Evolutionary conservation across 2,113 vertebrate genomes (phyloP), one percentile per base, ranked within the genome.

Genomic region (Emydocephalus ijimae): DNA sequence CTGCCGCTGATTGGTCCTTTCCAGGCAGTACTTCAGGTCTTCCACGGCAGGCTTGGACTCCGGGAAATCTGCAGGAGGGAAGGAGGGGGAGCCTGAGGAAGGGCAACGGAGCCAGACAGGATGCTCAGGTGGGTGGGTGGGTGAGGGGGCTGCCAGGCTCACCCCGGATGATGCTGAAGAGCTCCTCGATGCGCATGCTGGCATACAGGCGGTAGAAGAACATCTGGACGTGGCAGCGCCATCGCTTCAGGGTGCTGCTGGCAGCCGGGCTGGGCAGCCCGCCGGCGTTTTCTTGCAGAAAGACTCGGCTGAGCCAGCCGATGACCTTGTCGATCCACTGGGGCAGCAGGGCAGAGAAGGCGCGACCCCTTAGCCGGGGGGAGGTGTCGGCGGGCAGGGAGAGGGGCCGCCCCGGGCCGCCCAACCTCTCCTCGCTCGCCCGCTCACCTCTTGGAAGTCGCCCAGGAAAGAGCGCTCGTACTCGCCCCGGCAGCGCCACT

Each of bases 141-240:
- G 45, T 45, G 45, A 45, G 6, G 43, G 0, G 3, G 3, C 85
- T 4, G 1, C 3, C 2, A 1, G 1, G 9, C 12, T 94, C 50
- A 99, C 99, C 99, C 97, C 99, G 98, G 95, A 99, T 99, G 92
- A 99, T 99, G 95, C 98, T 98, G 98, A 99, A 99, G 55, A 99
- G 98, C 95, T 99, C 99, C 34, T 99, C 98, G 0, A 99, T 99
- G 96, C 99, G 98, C 98, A 99, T 98, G 97, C 98, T 98, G 90
- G 99, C 99, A 0, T 99, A 99, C 95, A 98, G 98, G 93, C 98
- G 98, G 96, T 99, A 99, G 97, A 99, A 99, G 96, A 99, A 99
- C 95, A 98, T 98, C 89, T 99, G 99, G 96, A 99, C 98, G 0
- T 99, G 99, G 95, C 98, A 99, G 8, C 98, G 97, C 99, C 99